phyloP scores from a whole-genome alignment of 2,113 vertebrate genomes.

The Lepus europaeus region DNA sequence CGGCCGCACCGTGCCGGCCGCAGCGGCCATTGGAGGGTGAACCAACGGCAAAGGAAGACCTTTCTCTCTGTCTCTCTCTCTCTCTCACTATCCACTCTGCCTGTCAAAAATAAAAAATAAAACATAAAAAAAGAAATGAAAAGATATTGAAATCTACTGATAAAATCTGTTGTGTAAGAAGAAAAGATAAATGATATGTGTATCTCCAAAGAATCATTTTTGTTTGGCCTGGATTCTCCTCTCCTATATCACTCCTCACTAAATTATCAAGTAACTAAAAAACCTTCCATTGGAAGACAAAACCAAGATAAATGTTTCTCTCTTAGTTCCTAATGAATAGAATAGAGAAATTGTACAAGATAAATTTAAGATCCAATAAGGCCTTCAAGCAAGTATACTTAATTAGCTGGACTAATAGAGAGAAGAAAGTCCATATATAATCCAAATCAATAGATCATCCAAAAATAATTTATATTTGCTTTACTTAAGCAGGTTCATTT shows the following conservation, averaged over 20 bases:
- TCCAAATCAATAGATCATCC: conserved; percentile 37
- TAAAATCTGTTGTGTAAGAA: conserved; percentile 1
- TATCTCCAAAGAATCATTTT: background rate
- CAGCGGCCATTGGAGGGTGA: too few species aligned
- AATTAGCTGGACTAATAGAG: conserved; percentile 60
- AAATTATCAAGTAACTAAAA: conserved; percentile 44
- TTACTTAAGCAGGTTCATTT: conserved; percentile 57
- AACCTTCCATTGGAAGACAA: conserved; percentile 37
- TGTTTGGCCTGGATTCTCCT: background rate
- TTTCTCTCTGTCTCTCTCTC: too few species aligned
- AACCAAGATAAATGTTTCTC: conserved; percentile 61
- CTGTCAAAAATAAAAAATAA: too few species aligned
- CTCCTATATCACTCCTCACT: background rate
- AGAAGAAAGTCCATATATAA: conserved; percentile 27
- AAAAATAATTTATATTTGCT: conserved; percentile 64
- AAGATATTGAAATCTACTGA: background rate
- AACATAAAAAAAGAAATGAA: background rate
- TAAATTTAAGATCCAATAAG: conserved; percentile 63
- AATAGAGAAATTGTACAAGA: conserved; percentile 55
- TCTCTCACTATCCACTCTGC: too few species aligned
- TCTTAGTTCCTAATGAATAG: conserved; percentile 64
- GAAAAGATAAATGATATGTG: background rate
- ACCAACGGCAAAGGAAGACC: too few species aligned
- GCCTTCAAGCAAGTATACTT: conserved; percentile 53
- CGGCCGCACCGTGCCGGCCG: too few species aligned